A percentile compares a stretch with the other conserved stretches of the same genome.
Evolutionary conservation across 2,888 invertebrate species (phyloP).

Genomic region (Mactromeris polynyma): DNA sequence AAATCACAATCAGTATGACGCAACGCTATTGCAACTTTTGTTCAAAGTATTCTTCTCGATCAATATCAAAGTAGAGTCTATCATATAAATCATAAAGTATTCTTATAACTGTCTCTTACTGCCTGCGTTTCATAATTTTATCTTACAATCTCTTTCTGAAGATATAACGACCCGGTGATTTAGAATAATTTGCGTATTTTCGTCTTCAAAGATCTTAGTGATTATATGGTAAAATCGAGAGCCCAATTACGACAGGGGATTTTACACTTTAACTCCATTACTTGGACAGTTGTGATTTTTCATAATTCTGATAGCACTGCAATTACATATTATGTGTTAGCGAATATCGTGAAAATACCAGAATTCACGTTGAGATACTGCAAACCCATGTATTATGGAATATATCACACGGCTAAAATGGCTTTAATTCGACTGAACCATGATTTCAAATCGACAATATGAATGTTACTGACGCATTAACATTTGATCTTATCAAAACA

Average conservation of each 20-base stretch:
- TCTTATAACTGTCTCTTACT: conserved; percentile 54
- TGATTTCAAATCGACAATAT: background rate
- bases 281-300: conserved; percentile 57
- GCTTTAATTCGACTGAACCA: background rate
- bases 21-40: conserved; percentile 43
- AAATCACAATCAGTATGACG: conserved; percentile 43
- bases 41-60: conserved; percentile 41
- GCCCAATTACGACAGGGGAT: conserved; percentile 29
- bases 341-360: conserved; percentile 39
- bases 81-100: conserved; percentile 63
- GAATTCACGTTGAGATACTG: background rate
- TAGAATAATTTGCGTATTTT: conserved; percentile 67
- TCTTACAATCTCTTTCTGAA: conserved; percentile 55
- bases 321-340: conserved; percentile 33
- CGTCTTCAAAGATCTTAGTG: conserved; percentile 37
- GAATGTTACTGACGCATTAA: background rate
- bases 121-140: conserved; percentile 61
- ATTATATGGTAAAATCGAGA: conserved; percentile 48
- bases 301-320: conserved; percentile 48
- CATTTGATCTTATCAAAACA: conserved; percentile 1
- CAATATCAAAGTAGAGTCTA: conserved; percentile 59
- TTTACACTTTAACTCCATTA: conserved; percentile 63
- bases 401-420: background rate
- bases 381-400: background rate
- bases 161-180: conserved; percentile 62